Percentiles rank a stretch among this genome's conserved stretches.
These are phyloP conservation scores for Thera obeliscata DNA, from an alignment of 2,888 invertebrate species.

Conservation along the genomic window DNA sequence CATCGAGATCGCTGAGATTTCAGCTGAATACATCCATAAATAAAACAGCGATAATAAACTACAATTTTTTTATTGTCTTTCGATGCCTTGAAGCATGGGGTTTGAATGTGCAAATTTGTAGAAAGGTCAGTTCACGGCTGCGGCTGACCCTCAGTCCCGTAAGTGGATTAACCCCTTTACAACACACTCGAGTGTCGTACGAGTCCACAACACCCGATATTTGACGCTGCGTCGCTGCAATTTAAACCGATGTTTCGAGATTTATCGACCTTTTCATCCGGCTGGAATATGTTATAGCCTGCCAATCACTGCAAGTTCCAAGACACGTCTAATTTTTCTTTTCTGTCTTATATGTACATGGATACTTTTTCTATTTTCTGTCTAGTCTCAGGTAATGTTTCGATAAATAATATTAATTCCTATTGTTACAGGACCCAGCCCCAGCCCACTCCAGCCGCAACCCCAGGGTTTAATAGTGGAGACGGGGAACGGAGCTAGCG, in stretches of 20 bases:
- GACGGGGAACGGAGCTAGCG: slow-evolving; percentile 86
- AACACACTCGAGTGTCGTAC: slow-evolving; percentile 59
- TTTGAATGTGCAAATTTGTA: slow-evolving; percentile 51
- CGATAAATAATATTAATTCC: slow-evolving; percentile 3
- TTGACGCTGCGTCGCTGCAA: slow-evolving; percentile 41
- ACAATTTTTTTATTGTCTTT: slow-evolving; percentile 40
- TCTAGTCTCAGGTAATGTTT: not conserved
- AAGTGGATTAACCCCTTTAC: slow-evolving; percentile 79
- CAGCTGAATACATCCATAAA: slow-evolving; percentile 43
- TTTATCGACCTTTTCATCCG: slow-evolving; percentile 24
- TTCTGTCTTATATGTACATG: not conserved
- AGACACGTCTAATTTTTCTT: slow-evolving; percentile 12
- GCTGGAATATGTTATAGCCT: slow-evolving; percentile 10
- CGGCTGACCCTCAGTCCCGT: slow-evolving; percentile 66
- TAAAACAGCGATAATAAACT: slow-evolving; percentile 39
- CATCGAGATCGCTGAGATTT: slow-evolving; percentile 56
- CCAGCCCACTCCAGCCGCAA: slow-evolving; percentile 65
- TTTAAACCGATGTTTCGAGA: slow-evolving; percentile 25
- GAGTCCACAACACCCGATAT: slow-evolving; percentile 47
- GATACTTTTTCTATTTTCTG: not conserved
- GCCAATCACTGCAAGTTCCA: slow-evolving; percentile 12
- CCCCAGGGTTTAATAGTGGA: slow-evolving; percentile 86
- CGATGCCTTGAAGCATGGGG: slow-evolving; percentile 24
- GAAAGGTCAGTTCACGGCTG: slow-evolving; percentile 72
- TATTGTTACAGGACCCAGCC: slow-evolving; percentile 71